Conservation (phyloP, 2,797 vertebrate species). For the Oreonectes daqikongensis region DNA sequence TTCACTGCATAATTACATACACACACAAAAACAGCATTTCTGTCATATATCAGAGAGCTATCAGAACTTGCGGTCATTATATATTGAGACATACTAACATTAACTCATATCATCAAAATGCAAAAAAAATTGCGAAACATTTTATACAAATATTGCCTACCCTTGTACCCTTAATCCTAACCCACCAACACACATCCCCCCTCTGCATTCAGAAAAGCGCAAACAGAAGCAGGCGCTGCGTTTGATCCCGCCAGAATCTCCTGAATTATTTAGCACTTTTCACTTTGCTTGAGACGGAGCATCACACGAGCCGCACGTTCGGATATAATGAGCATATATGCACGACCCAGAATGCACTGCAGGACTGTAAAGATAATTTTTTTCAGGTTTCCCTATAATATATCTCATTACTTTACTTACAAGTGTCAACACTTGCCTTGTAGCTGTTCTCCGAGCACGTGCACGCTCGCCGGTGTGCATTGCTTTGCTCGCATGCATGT, state of each 20-base stretch:
- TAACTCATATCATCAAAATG: background rate
- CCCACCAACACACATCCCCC: conserved; percentile 13
- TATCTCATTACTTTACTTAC: conserved; percentile 43
- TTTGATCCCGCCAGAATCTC: conserved; percentile 74
- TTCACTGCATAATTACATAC: too few relatives aligned
- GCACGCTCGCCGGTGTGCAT: background rate
- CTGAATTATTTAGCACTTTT: conserved; percentile 78
- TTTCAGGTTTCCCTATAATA: background rate
- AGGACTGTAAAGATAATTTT: conserved; percentile 64
- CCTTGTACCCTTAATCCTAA: background rate
- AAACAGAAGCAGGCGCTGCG: conserved; percentile 69
- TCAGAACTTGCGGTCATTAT: too few relatives aligned
- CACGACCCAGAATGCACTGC: conserved; percentile 67
- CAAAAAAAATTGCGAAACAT: background rate
- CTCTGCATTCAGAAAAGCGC: conserved; percentile 63
- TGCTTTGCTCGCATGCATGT: background rate
- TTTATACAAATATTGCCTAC: background rate
- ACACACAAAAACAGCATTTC: too few relatives aligned
- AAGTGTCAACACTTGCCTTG: conserved; percentile 38
- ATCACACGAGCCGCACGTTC: conserved; percentile 67
- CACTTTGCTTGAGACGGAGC: conserved; percentile 72
- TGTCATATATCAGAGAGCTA: too few relatives aligned
- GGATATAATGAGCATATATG: conserved; percentile 69
- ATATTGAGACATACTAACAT: background rate
- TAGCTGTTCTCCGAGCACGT: background rate